Evolutionary conservation across 1,140 invertebrate genomes (phyloP).

Genomic region (Macrotrachela quadricornifera): DNA sequence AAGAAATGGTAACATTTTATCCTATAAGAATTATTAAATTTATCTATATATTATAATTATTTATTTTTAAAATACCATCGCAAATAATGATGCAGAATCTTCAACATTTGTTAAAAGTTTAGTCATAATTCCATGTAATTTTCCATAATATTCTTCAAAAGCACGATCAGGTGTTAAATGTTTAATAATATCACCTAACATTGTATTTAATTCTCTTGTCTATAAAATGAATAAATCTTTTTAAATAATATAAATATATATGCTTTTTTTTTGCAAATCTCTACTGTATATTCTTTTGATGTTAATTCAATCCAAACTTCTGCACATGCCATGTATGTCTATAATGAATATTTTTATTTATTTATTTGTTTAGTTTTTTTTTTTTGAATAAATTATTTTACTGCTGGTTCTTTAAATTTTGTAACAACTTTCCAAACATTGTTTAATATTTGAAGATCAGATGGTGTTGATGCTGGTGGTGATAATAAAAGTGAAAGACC

Average conservation of each 20-base stretch:
- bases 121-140: constrained; percentile 51
- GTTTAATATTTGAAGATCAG: constrained; percentile 39
- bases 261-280: constrained; percentile 20
- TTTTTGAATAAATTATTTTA: too few relatives aligned
- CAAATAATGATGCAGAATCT: constrained; percentile 51
- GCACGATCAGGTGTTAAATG: constrained; percentile 45
- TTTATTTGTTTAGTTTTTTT: too few relatives aligned
- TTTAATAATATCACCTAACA: constrained; percentile 59
- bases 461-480: too few relatives aligned
- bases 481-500: constrained; percentile 20
- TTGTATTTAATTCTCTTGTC: constrained; percentile 56
- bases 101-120: constrained; percentile 47
- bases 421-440: constrained; percentile 57
- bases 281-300: constrained; percentile 60
- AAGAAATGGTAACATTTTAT: constrained; percentile 65
- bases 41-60: not conserved
- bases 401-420: constrained; percentile 39
- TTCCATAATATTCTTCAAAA: constrained; percentile 52
- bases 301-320: constrained; percentile 75
- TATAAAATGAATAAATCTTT: constrained; percentile 28
- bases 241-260: too few relatives aligned
- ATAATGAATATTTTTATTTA: constrained; percentile 9
- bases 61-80: constrained; percentile 38
- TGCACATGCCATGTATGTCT: constrained; percentile 38
- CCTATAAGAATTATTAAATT: constrained; percentile 33